These are phyloP conservation scores for Rotaria socialis DNA, from an alignment of 2,888 invertebrate genomes.

Conservation along the genomic window DNA sequence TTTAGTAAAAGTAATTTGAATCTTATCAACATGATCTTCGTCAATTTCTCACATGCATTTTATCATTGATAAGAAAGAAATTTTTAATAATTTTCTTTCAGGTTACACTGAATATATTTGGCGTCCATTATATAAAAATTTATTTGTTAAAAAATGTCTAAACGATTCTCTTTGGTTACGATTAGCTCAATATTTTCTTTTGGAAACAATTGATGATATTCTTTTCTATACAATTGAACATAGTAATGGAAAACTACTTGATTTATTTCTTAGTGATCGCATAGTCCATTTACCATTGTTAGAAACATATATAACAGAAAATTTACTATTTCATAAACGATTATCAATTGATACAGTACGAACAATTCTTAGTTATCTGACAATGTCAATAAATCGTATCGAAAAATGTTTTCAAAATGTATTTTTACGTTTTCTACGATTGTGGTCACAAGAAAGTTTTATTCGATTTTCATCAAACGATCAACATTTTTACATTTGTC, in stretches of 20 bases:
- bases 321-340: neutral
- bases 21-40: too few relatives aligned
- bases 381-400: neutral
- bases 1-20: too few relatives aligned
- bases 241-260: neutral
- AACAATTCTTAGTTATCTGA: neutral
- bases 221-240: neutral
- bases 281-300: neutral
- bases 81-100: neutral
- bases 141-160: neutral
- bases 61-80: too few relatives aligned
- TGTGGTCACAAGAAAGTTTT: conserved; percentile 5
- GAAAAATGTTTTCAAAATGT: neutral
- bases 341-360: neutral
- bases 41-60: too few relatives aligned
- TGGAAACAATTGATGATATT: neutral
- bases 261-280: conserved; percentile 21
- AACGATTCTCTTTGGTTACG: neutral
- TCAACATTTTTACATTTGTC: neutral
- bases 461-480: neutral
- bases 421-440: neutral
- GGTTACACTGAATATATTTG: neutral
- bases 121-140: conserved; percentile 3
- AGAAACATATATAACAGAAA: neutral
- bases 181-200: neutral